phyloP scores from a whole-genome alignment of 2,888 invertebrate species.

The Myopa testacea region DNA sequence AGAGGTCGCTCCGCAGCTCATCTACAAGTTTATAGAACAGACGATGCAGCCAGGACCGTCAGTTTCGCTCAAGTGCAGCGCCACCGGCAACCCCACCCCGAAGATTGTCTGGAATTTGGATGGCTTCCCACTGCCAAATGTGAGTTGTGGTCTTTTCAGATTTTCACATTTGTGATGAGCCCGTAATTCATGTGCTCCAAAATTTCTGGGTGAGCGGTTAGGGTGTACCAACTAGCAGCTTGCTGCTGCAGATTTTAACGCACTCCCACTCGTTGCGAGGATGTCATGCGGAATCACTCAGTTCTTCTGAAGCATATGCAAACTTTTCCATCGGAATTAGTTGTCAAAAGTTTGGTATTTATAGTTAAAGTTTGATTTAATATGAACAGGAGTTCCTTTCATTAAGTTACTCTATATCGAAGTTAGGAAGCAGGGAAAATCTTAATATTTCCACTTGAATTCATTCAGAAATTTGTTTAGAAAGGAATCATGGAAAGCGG shows the following conservation, averaged over 20 bases:
- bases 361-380: background rate
- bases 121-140: slow-evolving; percentile 76
- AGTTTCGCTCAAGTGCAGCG: slow-evolving; percentile 81
- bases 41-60: slow-evolving; percentile 83
- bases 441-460: too few species aligned
- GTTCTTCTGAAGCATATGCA: slow-evolving; percentile 20
- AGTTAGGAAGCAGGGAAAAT: too few species aligned
- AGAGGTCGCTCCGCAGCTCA: slow-evolving; percentile 81
- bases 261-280: background rate
- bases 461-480: too few species aligned
- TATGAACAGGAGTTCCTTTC: background rate
- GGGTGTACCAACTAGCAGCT: background rate
- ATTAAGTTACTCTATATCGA: background rate
- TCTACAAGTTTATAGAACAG: slow-evolving; percentile 82
- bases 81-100: slow-evolving; percentile 82
- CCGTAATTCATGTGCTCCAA: background rate
- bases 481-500: too few species aligned
- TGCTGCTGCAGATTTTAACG: background rate
- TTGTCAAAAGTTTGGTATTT: slow-evolving; percentile 16
- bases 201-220: background rate
- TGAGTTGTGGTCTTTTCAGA: slow-evolving; percentile 51
- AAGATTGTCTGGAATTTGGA: slow-evolving; percentile 82
- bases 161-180: slow-evolving; percentile 55
- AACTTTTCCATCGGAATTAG: slow-evolving; percentile 1
- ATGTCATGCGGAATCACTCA: slow-evolving; percentile 4